A percentile compares a stretch with the other conserved stretches of the same genome.
Conservation (phyloP, 2,797 vertebrate genomes). For the Cossypha niveicapilla region DNA sequence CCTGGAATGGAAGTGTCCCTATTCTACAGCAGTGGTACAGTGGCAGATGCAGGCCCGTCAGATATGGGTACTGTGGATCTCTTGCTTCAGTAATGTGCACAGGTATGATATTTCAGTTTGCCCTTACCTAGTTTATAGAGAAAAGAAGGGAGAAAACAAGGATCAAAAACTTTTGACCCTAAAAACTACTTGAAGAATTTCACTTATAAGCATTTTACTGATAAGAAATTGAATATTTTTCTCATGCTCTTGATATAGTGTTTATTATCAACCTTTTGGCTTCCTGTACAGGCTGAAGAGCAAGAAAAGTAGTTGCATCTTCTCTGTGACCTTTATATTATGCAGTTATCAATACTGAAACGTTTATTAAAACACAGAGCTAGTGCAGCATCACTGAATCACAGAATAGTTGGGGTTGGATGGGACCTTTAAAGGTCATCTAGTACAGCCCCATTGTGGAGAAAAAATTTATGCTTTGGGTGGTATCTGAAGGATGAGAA, state of each 20-base stretch:
- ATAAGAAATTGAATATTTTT: background rate
- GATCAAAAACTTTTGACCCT: background rate
- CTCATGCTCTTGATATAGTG: background rate
- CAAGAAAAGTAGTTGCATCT: background rate
- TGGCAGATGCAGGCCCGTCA: constrained; percentile 78
- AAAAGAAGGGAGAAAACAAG: background rate
- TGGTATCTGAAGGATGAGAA: background rate
- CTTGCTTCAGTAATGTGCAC: constrained; percentile 84
- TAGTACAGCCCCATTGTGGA: background rate
- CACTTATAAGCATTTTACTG: background rate
- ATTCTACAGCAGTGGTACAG: constrained; percentile 79
- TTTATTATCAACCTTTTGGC: background rate
- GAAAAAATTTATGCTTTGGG: background rate
- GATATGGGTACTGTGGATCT: constrained; percentile 83
- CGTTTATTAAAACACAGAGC: background rate
- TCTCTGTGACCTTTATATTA: background rate
- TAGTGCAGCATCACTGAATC: background rate
- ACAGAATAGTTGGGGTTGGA: background rate
- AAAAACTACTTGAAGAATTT: background rate
- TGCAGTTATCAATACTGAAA: background rate
- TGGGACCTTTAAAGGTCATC: background rate
- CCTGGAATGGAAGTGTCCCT: constrained; percentile 83
- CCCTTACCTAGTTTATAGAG: background rate
- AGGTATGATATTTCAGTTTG: constrained; percentile 59
- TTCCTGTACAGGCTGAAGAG: background rate